These are phyloP conservation scores for Kradibia gibbosae DNA, from an alignment of 1,140 invertebrate genomes.

Conservation along the genomic window DNA sequence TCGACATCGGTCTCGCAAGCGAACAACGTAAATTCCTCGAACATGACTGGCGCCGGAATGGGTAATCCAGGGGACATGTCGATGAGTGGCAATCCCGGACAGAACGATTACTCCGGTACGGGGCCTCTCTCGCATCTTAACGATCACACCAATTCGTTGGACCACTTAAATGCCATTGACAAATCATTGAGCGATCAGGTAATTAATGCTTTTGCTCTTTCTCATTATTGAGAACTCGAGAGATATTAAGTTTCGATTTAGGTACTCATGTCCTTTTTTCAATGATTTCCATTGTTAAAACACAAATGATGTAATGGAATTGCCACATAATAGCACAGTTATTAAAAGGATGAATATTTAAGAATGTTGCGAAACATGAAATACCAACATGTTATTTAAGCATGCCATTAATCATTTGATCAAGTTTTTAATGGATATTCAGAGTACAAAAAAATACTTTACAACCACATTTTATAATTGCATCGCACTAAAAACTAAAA, in stretches of 20 bases:
- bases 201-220: slow-evolving; percentile 44
- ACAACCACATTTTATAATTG: slow-evolving; percentile 28
- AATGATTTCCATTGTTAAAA: neutral
- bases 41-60: neutral
- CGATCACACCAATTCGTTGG: slow-evolving; percentile 87
- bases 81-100: slow-evolving; percentile 29
- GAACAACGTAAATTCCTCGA: slow-evolving; percentile 23
- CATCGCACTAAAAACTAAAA: neutral
- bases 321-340: neutral
- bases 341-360: neutral
- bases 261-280: neutral
- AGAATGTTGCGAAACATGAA: neutral
- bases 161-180: slow-evolving; percentile 92
- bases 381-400: neutral
- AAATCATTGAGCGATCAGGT: slow-evolving; percentile 92
- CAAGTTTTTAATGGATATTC: neutral
- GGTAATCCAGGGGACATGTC: slow-evolving; percentile 7
- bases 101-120: slow-evolving; percentile 71
- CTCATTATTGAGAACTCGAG: too few relatives aligned
- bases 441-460: slow-evolving; percentile 3
- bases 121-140: slow-evolving; percentile 84
- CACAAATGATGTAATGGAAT: neutral
- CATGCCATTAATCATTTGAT: neutral
- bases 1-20: slow-evolving; percentile 39
- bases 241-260: too few relatives aligned